A percentile compares a stretch with the other conserved stretches of the same genome.
These are phyloP conservation scores for Eumerus sabulonum DNA, from an alignment of 2,888 invertebrate species.

Conservation along the genomic window DNA sequence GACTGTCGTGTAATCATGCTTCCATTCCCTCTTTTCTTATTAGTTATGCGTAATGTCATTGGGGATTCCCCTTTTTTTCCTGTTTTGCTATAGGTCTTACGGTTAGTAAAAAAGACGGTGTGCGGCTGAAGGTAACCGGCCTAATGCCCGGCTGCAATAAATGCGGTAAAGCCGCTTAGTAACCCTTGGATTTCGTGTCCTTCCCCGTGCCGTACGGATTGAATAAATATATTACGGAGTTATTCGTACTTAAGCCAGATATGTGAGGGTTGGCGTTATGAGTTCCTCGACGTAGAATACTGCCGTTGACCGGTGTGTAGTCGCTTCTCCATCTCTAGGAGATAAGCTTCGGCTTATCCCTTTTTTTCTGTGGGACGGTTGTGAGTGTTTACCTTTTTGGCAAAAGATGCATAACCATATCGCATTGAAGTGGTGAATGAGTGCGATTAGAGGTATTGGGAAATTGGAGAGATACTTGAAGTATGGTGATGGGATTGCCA, in stretches of 20 bases:
- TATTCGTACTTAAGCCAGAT: constrained; percentile 51
- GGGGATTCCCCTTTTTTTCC: constrained; percentile 11
- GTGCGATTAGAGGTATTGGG: too few species aligned
- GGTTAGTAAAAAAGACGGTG: constrained; percentile 35
- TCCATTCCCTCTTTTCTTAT: constrained; percentile 37
- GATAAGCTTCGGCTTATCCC: too few species aligned
- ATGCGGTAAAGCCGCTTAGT: constrained; percentile 56
- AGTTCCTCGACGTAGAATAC: constrained; percentile 6
- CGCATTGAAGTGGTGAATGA: neutral
- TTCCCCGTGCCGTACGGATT: constrained; percentile 48
- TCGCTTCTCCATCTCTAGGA: too few species aligned
- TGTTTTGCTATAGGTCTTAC: too few species aligned
- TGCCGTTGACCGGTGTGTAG: neutral
- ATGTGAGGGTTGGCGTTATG: constrained; percentile 20
- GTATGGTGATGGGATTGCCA: constrained; percentile 17
- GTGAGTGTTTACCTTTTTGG: too few species aligned
- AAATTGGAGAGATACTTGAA: neutral
- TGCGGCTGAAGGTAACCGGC: constrained; percentile 17
- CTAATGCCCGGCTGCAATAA: constrained; percentile 43
- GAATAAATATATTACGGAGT: constrained; percentile 56
- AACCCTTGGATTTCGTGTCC: constrained; percentile 49
- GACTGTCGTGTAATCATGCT: neutral
- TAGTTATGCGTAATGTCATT: constrained; percentile 65
- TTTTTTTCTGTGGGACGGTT: too few species aligned
- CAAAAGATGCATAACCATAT: neutral